Base-by-base conservation (phyloP, 2,113 vertebrate species). In the Columbina picui region DNA sequence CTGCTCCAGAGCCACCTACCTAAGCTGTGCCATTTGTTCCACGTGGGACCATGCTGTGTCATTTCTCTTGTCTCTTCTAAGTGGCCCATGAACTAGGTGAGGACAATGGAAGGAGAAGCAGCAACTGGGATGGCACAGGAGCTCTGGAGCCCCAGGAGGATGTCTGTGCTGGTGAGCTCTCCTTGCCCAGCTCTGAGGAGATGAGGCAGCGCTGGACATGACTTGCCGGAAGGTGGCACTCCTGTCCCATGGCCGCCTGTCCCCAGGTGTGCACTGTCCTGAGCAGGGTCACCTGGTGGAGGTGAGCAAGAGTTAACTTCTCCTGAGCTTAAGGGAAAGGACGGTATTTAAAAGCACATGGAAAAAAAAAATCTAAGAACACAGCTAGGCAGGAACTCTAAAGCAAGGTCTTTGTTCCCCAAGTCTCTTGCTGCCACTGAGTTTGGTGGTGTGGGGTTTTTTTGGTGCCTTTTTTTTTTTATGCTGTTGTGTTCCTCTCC, bases 161-260 rank as follows among this genome's bases (percentile, higher is more conserved):
- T 26, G 9, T 1, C 11, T 34, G 22, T 38, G 49, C 26, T 34
- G 19, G 5, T 15, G 32, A 25, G 34, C 36, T 57, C 11, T 34
- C 69, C 55, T 1, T 52, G 63, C 38, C 49, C 27, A 19, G 43
- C 81, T 32, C 39, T 53, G 0, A 12, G 71, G 65, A 45, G 61
- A 4, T 6, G 52, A 34, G 61, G 43, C 81, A n/a, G 88, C 6
- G 68, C 88, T 92, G 94, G 34, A 74, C 1, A 55, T 3, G 20
- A 4, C 88, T 65, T 73, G 95, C 95, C 96, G 16, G 88, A n/a
- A 97, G 96, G 94, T 96, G 96, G 96, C 96, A 64, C 94, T 94
- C 91, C 95, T 78, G 86, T 69, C 70, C 60, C 4, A 8, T 13
- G 19, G 43, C 90, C 83, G 29, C 79, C 82, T 21, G 41, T 32